Conservation (phyloP, 2,113 vertebrate genomes). For the Rafetus swinhoei region DNA sequence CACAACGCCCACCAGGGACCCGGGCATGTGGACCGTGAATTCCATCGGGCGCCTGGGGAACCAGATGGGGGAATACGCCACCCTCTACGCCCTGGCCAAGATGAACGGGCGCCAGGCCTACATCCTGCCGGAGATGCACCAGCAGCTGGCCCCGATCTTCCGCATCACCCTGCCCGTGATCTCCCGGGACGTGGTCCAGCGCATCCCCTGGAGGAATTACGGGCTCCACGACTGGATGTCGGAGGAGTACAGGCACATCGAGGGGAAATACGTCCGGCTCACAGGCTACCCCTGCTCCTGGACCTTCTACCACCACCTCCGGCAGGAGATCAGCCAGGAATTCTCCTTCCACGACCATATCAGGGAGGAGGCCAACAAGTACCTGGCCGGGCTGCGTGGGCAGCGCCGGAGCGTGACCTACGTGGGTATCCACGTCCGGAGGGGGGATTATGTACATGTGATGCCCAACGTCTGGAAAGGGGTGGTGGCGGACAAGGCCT, state of each 20-base stretch:
- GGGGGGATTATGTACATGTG: constrained; percentile 68
- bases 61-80: constrained; percentile 69
- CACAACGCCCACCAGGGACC: background rate
- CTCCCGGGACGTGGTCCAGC: too few species aligned
- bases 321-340: constrained; percentile 56
- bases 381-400: background rate
- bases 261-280: background rate
- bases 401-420: constrained; percentile 36
- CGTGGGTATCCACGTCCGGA: constrained; percentile 69
- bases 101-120: constrained; percentile 57
- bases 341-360: constrained; percentile 68
- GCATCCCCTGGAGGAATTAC: background rate
- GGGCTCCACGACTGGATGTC: constrained; percentile 69
- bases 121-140: constrained; percentile 56
- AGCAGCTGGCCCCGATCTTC: constrained; percentile 16
- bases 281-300: constrained; percentile 72
- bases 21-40: constrained; percentile 68
- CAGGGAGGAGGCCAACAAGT: background rate
- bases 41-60: constrained; percentile 62
- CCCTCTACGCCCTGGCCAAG: constrained; percentile 53
- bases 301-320: constrained; percentile 76
- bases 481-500: constrained; percentile 62
- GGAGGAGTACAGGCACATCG: constrained; percentile 33
- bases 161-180: constrained; percentile 58
- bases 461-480: constrained; percentile 73